These are phyloP conservation scores for Eclectus roratus DNA, from an alignment of 2,113 vertebrate species.

Conservation along the genomic window DNA sequence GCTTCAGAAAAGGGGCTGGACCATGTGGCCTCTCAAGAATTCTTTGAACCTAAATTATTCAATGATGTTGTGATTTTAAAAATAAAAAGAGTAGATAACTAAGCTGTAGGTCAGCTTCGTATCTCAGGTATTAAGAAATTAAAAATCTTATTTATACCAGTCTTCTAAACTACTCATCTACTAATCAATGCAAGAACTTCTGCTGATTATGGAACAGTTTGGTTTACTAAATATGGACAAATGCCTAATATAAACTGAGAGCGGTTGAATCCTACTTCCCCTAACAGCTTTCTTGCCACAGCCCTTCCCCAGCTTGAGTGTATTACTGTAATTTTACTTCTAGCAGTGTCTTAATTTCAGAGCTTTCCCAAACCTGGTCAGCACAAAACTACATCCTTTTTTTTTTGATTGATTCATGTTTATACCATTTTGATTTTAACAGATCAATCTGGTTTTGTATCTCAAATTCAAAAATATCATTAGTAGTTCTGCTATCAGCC, in stretches of 20 bases:
- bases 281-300: neutral
- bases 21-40: rapidly evolving
- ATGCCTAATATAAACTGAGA: neutral
- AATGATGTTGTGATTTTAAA: neutral
- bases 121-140: neutral
- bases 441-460: neutral
- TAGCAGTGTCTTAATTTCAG: neutral
- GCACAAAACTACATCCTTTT: neutral
- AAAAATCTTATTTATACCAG: neutral
- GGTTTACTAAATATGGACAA: neutral
- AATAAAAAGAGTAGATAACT: neutral
- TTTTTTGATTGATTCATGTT: neutral
- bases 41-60: neutral
- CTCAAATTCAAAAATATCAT: neutral
- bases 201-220: neutral
- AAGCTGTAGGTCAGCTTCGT: neutral
- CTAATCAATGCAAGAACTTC: neutral
- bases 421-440: neutral
- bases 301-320: neutral
- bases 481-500: neutral
- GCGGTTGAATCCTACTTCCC: neutral
- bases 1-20: neutral
- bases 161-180: neutral
- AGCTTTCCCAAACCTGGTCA: neutral
- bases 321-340: neutral